These are phyloP conservation scores for Macrobrachium rosenbergii DNA, from an alignment of 1,140 invertebrate genomes.

Conservation along the genomic window DNA sequence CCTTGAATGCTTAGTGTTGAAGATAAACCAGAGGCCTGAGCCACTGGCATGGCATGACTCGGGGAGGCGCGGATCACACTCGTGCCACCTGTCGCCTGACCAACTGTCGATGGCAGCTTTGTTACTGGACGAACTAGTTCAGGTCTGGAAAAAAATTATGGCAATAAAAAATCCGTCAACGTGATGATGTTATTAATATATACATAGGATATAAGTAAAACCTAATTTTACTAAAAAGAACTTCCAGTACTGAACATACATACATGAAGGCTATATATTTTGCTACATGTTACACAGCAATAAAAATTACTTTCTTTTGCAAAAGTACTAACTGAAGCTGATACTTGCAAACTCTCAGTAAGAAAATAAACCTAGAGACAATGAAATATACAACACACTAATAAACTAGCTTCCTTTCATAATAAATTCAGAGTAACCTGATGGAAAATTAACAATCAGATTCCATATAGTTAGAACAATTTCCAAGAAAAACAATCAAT, in stretches of 20 bases:
- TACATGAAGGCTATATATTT: neutral
- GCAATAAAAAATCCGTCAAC: neutral
- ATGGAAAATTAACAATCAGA: too few relatives aligned
- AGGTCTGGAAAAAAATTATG: slow-evolving; percentile 50
- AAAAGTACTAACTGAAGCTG: too few relatives aligned
- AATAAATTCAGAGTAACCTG: too few relatives aligned
- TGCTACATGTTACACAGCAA: neutral
- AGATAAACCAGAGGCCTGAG: slow-evolving; percentile 22
- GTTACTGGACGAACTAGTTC: slow-evolving; percentile 64
- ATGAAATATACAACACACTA: too few relatives aligned
- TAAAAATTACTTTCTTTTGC: neutral
- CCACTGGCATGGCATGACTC: slow-evolving; percentile 42
- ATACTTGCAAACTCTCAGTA: too few relatives aligned
- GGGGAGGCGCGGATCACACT: slow-evolving; percentile 61
- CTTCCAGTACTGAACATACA: neutral
- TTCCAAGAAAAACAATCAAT: too few relatives aligned
- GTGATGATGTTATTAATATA: neutral
- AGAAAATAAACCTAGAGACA: too few relatives aligned
- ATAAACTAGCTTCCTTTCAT: too few relatives aligned
- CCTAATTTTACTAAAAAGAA: neutral
- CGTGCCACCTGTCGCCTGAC: slow-evolving; percentile 50
- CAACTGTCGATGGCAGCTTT: slow-evolving; percentile 58
- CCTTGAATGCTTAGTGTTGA: slow-evolving; percentile 26
- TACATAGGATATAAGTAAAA: neutral
- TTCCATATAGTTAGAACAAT: too few relatives aligned